Evolutionary conservation across 2,888 invertebrate genomes (phyloP), one percentile per base, ranked within the genome.

Genomic region (Meiosimyza decipiens): DNA sequence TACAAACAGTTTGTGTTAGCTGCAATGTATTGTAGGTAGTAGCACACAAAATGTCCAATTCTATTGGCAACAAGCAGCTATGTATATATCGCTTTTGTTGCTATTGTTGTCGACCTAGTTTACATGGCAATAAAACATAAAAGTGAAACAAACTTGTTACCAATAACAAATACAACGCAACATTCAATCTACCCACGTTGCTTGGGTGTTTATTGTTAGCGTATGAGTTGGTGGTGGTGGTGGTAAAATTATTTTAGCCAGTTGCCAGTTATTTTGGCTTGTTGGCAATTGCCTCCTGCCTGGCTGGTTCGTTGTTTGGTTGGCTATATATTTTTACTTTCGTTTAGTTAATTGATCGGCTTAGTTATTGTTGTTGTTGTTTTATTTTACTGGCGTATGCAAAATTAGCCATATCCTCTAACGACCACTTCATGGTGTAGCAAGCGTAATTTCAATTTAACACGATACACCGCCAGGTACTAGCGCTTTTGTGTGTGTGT

Each of bases 51-150:
- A 16, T 6, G 12, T 2, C 18, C 64, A 18, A 16, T 13, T 63
- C 9, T 40, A 15, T 64, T 51, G n/a, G 49, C 64, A 16, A 51
- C 64, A 64, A 18, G 49, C 49, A 49, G 18, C 49, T 47, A 40
- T n/a, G n/a, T 22, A 22, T 57, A 52, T 33, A 33, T 60, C 16
- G 28, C 3, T 28, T 28, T 28, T 28, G 28, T 28, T 40, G 40
- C 40, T 40, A 69, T 40, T 28, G 50, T 40, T 60, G 69, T 62
- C 60, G 69, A 69, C 69, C 69, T 60, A 69, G 69, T 69, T 69
- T 47, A 47, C 33, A 33, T 15, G 28, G 13, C 18, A 57, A 57
- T 33, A 28, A 11, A n/a, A 69, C 28, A 28, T 40, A 28, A 69
- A 69, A 69, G 16, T 16, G 18, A 54, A 69, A 22, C 28, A 49